Conservation (phyloP, 2,888 invertebrate species). For the Cantharis rustica region DNA sequence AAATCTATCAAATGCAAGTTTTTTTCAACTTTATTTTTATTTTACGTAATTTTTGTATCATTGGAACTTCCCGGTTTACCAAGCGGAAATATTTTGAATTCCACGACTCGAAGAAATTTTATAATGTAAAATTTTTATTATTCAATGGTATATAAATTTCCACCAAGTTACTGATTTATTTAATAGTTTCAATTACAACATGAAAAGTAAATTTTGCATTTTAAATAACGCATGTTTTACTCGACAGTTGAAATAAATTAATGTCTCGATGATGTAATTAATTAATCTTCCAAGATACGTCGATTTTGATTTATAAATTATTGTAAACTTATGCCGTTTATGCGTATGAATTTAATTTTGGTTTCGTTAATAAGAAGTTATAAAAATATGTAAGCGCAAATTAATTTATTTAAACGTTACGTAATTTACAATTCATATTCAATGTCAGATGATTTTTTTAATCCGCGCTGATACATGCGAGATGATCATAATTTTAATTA, state of each 20-base stretch:
- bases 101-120: not conserved
- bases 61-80: not conserved
- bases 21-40: not conserved
- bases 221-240: not conserved
- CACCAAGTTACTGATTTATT: not conserved
- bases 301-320: not conserved
- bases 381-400: not conserved
- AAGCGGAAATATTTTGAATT: not conserved
- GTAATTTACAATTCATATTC: not conserved
- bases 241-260: not conserved
- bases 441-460: not conserved
- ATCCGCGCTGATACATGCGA: not conserved
- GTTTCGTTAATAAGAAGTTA: not conserved
- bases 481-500: not conserved
- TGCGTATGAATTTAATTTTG: not conserved
- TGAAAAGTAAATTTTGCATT: not conserved
- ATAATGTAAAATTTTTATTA: not conserved
- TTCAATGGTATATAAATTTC: not conserved
- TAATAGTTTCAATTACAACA: not conserved
- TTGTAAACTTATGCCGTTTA: not conserved
- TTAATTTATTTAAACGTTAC: not conserved
- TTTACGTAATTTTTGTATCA: not conserved
- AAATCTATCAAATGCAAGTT: not conserved
- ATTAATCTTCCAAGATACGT: not conserved
- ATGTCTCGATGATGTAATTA: not conserved